Evolutionary conservation across 2,888 invertebrate species (phyloP), one percentile per base, ranked within the genome.

Genomic region (Drosophila cognata): DNA sequence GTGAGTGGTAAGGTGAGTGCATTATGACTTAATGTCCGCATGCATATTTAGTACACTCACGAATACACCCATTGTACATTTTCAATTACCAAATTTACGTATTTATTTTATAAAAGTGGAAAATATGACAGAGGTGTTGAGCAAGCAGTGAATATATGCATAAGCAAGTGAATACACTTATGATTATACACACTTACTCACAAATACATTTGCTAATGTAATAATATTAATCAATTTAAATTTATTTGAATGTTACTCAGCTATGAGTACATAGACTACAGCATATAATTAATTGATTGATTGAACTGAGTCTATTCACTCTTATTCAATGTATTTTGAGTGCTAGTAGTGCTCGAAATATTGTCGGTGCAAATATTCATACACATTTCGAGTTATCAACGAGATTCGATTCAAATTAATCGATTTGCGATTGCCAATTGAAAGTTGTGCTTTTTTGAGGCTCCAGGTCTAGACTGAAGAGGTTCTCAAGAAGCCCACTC

Each of bases 401-500:
- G 31, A 38, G 58, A 35, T 59, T 71, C 50, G 46, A 62, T 48
- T 63, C 48, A 53, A 61, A 73, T 71, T 46, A 71, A 71, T 61
- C 56, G 35, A 62, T 55, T 62, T 35, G 35, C 60, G 31, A 31
- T 61, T 61, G 36, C 46, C 25, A 59, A 33, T 70, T 69, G 60
- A 4, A 53, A 70, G 58, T 57, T 60, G 33, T 62, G 43, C 33
- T 18, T 61, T 57, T 36, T 33, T 18, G 53, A 10, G 33, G 31
- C 43, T 36, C 43, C 8, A 13, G 18, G 25, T 59, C 72, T 64
- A 68, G 56, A 67, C 53, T 56, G 10, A 58, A 69, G 60, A 73
- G 60, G 57, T 70, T 71, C 77, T 77, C 79, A 64, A 77, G 74
- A 78, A 75, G 72, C 65, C 65, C 79, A 66, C 67, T 64, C 74